Evolutionary conservation across 2,797 vertebrate genomes (phyloP).

Genomic region (Sorex maritimensis): DNA sequence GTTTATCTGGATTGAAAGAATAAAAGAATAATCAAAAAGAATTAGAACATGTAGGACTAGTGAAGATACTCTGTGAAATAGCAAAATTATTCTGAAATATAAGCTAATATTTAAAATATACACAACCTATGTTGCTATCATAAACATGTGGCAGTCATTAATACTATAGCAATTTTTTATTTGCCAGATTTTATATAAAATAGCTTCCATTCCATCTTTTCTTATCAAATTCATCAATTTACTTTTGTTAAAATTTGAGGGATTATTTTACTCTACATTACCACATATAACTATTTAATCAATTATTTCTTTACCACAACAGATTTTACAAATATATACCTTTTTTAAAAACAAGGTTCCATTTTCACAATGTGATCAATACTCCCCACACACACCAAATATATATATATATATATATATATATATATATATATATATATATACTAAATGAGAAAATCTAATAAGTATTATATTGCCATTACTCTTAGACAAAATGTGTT

Average conservation of each 20-base stretch:
- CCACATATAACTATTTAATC: slow-evolving; percentile 5
- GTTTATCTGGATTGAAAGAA: slow-evolving; percentile 16
- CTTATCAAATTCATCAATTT: not conserved
- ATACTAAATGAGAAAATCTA: not conserved
- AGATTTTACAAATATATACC: slow-evolving; percentile 20
- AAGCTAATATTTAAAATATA: slow-evolving; percentile 27
- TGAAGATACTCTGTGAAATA: not conserved
- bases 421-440: too few relatives aligned
- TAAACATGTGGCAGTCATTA: slow-evolving; percentile 11
- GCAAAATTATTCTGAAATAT: slow-evolving; percentile 7
- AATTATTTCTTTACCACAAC: not conserved
- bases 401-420: too few relatives aligned
- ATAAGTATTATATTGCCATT: slow-evolving; percentile 25
- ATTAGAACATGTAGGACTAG: not conserved
- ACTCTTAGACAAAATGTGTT: not conserved
- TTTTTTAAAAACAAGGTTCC: not conserved
- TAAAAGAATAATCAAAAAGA: not conserved
- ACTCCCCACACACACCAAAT: not conserved
- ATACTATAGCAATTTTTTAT: not conserved
- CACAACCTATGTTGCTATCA: not conserved
- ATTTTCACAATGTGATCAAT: not conserved
- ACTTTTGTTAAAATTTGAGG: slow-evolving; percentile 23
- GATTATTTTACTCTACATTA: slow-evolving; percentile 27
- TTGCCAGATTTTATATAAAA: slow-evolving; percentile 8
- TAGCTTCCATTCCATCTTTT: not conserved